Conservation (phyloP, 1,140 invertebrate species). For the Parapsyche elsis region DNA sequence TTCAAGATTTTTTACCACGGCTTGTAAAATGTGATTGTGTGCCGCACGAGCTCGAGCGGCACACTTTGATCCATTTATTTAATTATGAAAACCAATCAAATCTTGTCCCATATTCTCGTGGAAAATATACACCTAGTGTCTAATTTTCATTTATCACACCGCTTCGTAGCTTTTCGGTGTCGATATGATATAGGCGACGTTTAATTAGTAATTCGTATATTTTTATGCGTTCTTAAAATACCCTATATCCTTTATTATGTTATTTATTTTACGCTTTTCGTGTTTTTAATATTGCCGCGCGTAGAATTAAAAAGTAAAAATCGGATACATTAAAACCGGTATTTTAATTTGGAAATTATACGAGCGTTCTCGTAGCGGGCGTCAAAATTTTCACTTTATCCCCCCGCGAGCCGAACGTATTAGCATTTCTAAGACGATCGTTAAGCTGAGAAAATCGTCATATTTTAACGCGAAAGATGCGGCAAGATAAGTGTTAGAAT, state of each 20-base stretch:
- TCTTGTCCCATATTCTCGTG: not conserved
- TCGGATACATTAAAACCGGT: conserved; percentile 5
- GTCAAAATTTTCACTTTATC: conserved; percentile 43
- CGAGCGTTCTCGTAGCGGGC: conserved; percentile 13
- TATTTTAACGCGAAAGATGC: too few species aligned
- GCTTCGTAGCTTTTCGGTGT: not conserved
- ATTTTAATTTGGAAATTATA: conserved; percentile 31
- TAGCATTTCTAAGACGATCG: conserved; percentile 22
- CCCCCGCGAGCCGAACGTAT: not conserved
- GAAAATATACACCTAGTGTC: not conserved
- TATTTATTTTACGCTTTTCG: conserved; percentile 3
- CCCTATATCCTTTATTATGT: conserved; percentile 7
- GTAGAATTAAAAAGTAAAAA: not conserved
- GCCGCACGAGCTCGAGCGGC: not conserved
- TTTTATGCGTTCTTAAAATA: conserved; percentile 10
- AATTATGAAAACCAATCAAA: not conserved
- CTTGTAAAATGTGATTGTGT: not conserved
- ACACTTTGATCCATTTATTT: conserved; percentile 18
- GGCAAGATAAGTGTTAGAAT: too few species aligned
- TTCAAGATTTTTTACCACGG: not conserved
- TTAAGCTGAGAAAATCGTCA: not conserved
- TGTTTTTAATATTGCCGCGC: not conserved
- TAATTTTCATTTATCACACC: not conserved
- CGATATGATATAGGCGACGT: not conserved
- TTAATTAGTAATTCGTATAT: not conserved